Evolutionary conservation across 1,140 invertebrate species (phyloP).

Genomic region (Eupristina koningsbergeri): DNA sequence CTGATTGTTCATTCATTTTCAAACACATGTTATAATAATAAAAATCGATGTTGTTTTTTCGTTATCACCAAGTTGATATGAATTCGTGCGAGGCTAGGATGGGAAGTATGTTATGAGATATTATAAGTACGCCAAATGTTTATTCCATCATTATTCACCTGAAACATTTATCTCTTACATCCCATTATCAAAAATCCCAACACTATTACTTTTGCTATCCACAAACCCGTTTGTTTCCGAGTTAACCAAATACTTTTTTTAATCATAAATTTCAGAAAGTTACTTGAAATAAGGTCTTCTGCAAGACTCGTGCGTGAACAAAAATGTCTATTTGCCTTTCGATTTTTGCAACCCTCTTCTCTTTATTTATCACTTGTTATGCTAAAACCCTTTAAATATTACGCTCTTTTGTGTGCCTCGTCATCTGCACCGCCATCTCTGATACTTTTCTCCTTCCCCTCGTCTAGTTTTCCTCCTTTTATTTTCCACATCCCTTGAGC

Average conservation of each 20-base stretch:
- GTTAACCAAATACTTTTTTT: too few species aligned
- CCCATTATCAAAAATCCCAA: too few species aligned
- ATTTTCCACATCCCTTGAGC: slow-evolving; percentile 13
- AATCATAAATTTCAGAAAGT: slow-evolving; percentile 12
- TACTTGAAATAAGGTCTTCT: not conserved
- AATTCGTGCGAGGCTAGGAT: too few species aligned
- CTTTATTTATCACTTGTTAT: slow-evolving; percentile 48
- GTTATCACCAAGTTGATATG: too few species aligned
- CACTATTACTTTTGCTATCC: too few species aligned
- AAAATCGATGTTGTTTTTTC: too few species aligned
- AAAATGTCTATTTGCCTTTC: not conserved
- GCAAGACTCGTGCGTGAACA: not conserved
- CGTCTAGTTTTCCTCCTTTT: slow-evolving; percentile 15
- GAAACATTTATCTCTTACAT: too few species aligned
- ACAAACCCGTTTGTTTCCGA: too few species aligned
- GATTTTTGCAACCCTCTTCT: not conserved
- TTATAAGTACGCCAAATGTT: too few species aligned
- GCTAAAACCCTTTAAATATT: slow-evolving; percentile 43
- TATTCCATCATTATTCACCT: too few species aligned
- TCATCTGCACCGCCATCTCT: slow-evolving; percentile 29
- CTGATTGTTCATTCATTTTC: too few species aligned
- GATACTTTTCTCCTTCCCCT: slow-evolving; percentile 9
- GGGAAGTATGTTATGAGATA: not conserved
- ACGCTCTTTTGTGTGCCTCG: slow-evolving; percentile 37
- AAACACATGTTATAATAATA: too few species aligned